Evolutionary conservation across 2,888 invertebrate species (phyloP).

Genomic region (Andricus curvator): DNA sequence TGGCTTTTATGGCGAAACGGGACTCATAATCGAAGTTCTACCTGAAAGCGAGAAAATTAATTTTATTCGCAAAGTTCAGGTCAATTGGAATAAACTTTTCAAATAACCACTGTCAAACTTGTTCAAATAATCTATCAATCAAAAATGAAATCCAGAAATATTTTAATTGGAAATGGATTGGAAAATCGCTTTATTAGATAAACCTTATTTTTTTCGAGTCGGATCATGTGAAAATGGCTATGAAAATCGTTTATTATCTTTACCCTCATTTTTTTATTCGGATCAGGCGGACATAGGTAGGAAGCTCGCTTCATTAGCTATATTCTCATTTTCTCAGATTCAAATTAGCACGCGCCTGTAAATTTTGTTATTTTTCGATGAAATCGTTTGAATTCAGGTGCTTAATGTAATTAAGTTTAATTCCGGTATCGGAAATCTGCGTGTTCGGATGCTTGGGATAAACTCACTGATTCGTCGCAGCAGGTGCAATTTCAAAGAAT

Average conservation of each 20-base stretch:
- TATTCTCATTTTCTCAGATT: background rate
- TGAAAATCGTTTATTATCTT: too few species aligned
- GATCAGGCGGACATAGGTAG: background rate
- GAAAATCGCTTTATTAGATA: too few species aligned
- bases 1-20: background rate
- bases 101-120: background rate
- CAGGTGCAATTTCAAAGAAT: slow-evolving; percentile 44
- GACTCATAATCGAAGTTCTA: background rate
- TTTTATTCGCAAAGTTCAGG: background rate
- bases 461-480: slow-evolving; percentile 6
- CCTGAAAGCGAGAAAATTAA: background rate
- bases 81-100: background rate
- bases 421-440: too few species aligned
- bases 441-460: background rate
- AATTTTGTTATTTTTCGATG: slow-evolving; percentile 1
- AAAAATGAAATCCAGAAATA: background rate
- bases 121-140: background rate
- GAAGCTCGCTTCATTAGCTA: too few species aligned
- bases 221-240: background rate
- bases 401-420: too few species aligned
- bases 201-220: too few species aligned
- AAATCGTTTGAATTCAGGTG: background rate
- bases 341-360: background rate
- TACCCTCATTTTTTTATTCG: too few species aligned
- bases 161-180: background rate